Percentiles rank a stretch among this genome's conserved stretches.
Conservation (phyloP, 2,797 vertebrate species). For the Clarias fuscus region DNA sequence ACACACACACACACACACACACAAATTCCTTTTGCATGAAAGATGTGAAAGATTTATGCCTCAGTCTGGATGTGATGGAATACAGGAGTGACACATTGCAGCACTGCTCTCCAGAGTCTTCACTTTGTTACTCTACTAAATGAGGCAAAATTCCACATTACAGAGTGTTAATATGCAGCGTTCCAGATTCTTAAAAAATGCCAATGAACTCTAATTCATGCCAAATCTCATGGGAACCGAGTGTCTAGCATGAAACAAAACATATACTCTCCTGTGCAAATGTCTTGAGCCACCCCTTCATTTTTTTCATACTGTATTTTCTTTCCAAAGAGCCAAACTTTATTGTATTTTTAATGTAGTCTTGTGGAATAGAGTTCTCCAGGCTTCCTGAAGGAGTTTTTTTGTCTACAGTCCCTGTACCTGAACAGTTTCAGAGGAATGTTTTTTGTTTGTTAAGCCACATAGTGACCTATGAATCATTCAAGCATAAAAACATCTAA, state of each 20-base stretch:
- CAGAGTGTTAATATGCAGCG: slow-evolving; percentile 11
- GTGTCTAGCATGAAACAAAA: slow-evolving; percentile 1
- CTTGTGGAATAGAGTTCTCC: too few species aligned
- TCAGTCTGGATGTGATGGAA: slow-evolving; percentile 8
- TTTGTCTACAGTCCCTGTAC: too few species aligned
- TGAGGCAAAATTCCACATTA: slow-evolving; percentile 15
- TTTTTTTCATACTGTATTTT: too few species aligned
- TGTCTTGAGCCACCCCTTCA: too few species aligned
- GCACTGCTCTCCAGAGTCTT: slow-evolving; percentile 7
- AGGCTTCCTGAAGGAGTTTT: too few species aligned
- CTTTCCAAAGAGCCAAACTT: too few species aligned
- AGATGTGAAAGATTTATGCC: slow-evolving; percentile 22
- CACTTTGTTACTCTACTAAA: slow-evolving; percentile 26
- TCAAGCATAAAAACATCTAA: too few species aligned
- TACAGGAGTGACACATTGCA: slow-evolving; percentile 23
- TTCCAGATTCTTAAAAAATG: slow-evolving; percentile 38
- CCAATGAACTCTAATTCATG: slow-evolving; percentile 33
- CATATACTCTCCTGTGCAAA: too few species aligned
- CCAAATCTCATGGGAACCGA: background rate
- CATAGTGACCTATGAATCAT: too few species aligned
- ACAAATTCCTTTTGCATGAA: background rate
- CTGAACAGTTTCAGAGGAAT: too few species aligned
- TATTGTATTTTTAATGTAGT: too few species aligned
- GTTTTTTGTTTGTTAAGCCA: too few species aligned
- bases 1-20: slow-evolving; percentile 14